phyloP scores from a whole-genome alignment of 1,140 invertebrate species.

The Aricia agestis region DNA sequence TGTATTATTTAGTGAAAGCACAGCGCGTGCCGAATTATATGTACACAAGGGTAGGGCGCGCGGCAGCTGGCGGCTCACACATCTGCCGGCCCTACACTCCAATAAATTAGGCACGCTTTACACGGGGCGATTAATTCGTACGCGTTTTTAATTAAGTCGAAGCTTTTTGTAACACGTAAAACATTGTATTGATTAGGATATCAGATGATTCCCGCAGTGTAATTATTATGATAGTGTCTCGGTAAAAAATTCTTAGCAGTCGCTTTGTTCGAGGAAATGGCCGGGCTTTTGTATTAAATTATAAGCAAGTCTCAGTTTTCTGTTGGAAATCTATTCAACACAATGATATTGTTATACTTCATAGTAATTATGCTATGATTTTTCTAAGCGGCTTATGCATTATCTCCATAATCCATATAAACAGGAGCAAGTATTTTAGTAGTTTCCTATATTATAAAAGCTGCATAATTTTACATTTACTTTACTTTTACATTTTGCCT shows the following conservation, averaged over 20 bases:
- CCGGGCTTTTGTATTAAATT: not conserved
- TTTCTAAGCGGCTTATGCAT: not conserved
- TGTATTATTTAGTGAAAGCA: conserved; percentile 65
- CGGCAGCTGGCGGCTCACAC: conserved; percentile 56
- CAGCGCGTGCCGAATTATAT: conserved; percentile 63
- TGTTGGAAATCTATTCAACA: not conserved
- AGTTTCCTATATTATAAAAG: not conserved
- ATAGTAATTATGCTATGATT: not conserved
- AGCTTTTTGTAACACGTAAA: not conserved
- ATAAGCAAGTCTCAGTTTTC: not conserved
- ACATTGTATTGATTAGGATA: not conserved
- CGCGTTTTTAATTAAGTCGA: conserved; percentile 1
- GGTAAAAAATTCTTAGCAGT: conserved; percentile 6
- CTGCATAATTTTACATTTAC: not conserved
- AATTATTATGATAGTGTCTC: not conserved
- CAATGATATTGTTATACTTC: not conserved
- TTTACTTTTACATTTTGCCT: not conserved
- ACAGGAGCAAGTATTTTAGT: too few species aligned
- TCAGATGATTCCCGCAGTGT: not conserved
- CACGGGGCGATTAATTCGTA: conserved; percentile 15
- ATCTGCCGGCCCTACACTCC: conserved; percentile 58
- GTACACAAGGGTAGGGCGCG: conserved; percentile 44
- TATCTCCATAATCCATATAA: not conserved
- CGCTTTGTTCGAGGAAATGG: conserved; percentile 17
- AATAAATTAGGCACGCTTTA: conserved; percentile 18